Base-by-base conservation (phyloP, 2,113 vertebrate species). In the Taxidea taxus region DNA sequence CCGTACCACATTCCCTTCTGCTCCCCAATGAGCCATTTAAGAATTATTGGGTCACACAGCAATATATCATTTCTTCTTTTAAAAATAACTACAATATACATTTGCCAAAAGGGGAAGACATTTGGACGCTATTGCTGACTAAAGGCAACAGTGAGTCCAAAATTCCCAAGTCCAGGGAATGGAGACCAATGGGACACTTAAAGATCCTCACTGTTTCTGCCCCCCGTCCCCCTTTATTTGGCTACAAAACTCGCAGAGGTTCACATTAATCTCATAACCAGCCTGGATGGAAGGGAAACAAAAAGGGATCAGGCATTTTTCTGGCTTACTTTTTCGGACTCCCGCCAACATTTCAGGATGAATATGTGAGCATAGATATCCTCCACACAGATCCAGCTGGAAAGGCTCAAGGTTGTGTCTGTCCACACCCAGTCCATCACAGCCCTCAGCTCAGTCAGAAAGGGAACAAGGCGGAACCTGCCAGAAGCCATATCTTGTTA, bases 401-500 rank as follows among this genome's bases (percentile, higher is more conserved):
- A 99, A 98, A 99, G 99, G 96, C 99, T 99, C 98, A 99, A 99
- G 2, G 99, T 99, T 9, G 99, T 99, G 95, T 99, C 99, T 11
- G 99, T 99, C 99, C 99, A 99, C 91, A 99, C 99, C 99, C 99
- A 99, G 99, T 99, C 99, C 99, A 99, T 99, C 97, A 99, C 99
- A 1, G 99, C 99, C 86, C 99, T 99, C 97, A 99, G 98, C 98
- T 99, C 99, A 0, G 99, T 99, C 98, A 99, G 98, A 98, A 99
- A 99, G 0, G 99, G 99, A 64, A 99, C 99, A 51, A 99, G 98
- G 27, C 99, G 99, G 98, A 99, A 99, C 97, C 99, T 99, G 98
- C 82, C 84, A 31, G 97, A 82, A 95, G 27, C 93, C 91, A 94
- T 13, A 92, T 3, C 75, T 97, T 7, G 75, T 97, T 77, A 98